Percentiles rank a stretch among this genome's conserved stretches.
Conservation (phyloP, 2,888 invertebrate genomes). For the Aspidiotus rigidus region DNA sequence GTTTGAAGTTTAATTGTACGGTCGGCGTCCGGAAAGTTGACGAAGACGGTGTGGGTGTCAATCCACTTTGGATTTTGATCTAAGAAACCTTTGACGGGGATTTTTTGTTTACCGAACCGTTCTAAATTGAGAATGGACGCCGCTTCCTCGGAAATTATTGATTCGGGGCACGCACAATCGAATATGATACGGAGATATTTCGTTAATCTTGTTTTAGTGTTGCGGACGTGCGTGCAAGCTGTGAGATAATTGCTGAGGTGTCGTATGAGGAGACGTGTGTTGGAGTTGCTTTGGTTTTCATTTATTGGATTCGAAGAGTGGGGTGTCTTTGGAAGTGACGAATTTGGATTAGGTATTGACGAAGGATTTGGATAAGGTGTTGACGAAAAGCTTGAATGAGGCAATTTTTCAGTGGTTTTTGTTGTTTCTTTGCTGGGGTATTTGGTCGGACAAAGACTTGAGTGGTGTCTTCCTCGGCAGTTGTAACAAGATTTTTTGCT, state of each 20-base stretch:
- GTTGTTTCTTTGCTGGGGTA: not conserved
- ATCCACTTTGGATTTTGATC: not conserved
- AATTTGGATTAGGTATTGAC: no score
- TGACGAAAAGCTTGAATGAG: not conserved
- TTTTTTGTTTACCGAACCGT: not conserved
- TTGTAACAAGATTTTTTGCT: not conserved
- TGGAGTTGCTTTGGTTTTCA: not conserved
- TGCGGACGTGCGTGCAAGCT: not conserved
- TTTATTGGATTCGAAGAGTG: not conserved
- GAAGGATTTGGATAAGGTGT: no score
- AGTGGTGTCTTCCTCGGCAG: conserved; percentile 2
- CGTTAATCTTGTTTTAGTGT: not conserved
- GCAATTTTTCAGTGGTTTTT: not conserved
- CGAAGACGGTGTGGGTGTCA: not conserved
- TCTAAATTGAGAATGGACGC: not conserved
- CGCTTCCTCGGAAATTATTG: not conserved
- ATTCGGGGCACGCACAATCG: not conserved
- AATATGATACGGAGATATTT: not conserved
- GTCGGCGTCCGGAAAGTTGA: not conserved
- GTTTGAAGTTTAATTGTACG: not conserved
- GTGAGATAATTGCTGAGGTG: not conserved
- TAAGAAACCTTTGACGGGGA: not conserved
- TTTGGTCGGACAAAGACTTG: not conserved
- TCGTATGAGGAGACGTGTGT: not conserved
- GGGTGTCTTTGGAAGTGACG: no score